These are phyloP conservation scores for Himalopsyche phryganea DNA, from an alignment of 1,140 invertebrate genomes.

Conservation along the genomic window DNA sequence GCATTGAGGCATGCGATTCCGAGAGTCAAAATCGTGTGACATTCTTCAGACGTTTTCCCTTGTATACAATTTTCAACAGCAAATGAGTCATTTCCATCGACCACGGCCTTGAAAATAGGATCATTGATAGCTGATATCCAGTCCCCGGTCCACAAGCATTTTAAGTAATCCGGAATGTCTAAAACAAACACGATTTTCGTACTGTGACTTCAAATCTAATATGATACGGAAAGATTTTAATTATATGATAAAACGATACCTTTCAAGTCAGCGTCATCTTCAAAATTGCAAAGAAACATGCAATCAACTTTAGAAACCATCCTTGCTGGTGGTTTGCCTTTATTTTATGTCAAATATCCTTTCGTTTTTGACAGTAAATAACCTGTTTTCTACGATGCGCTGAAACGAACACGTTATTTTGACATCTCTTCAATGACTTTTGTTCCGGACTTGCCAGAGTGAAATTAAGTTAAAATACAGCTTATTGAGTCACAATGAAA, in stretches of 20 bases:
- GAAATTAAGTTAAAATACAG: no score
- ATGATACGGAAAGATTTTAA: not conserved
- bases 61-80: constrained; percentile 35
- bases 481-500: no score
- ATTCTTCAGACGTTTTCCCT: constrained; percentile 30
- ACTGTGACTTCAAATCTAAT: not conserved
- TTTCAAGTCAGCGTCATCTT: constrained; percentile 36
- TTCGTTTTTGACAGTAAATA: not conserved
- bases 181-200: constrained; percentile 10
- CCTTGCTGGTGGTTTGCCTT: no score
- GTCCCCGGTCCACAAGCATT: constrained; percentile 40
- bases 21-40: constrained; percentile 41
- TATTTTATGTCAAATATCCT: no score
- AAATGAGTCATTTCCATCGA: constrained; percentile 34
- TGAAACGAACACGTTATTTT: no score
- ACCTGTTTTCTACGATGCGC: no score
- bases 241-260: constrained; percentile 29
- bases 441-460: no score
- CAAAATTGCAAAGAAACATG: constrained; percentile 44
- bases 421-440: no score
- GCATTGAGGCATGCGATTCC: constrained; percentile 62
- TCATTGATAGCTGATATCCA: constrained; percentile 37
- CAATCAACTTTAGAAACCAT: constrained; percentile 30
- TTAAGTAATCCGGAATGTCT: constrained; percentile 25
- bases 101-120: constrained; percentile 36